These are phyloP conservation scores for Peromyscus eremicus DNA, from an alignment of 2,797 vertebrate genomes.

Conservation along the genomic window DNA sequence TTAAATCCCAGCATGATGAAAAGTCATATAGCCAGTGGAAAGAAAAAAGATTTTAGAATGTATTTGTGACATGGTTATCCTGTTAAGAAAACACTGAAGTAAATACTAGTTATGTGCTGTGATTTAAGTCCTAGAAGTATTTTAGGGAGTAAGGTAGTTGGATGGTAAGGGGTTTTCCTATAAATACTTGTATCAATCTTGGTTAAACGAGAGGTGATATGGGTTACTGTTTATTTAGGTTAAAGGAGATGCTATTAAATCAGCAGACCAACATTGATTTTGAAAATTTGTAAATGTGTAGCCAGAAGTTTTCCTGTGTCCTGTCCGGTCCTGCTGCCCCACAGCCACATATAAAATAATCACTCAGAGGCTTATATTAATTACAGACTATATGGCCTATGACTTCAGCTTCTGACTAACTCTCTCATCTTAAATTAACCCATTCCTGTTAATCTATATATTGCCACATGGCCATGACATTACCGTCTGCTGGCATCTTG, in stretches of 20 bases:
- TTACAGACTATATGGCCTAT: too few relatives aligned
- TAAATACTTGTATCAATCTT: not conserved
- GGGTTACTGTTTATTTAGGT: constrained; percentile 54
- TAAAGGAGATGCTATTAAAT: constrained; percentile 42
- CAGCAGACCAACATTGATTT: constrained; percentile 24
- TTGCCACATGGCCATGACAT: too few relatives aligned
- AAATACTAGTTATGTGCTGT: constrained; percentile 26
- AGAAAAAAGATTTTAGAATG: constrained; percentile 30
- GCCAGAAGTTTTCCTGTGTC: too few relatives aligned
- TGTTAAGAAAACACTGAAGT: not conserved
- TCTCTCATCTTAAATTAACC: too few relatives aligned
- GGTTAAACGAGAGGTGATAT: constrained; percentile 38
- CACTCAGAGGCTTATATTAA: too few relatives aligned
- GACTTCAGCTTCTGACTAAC: too few relatives aligned
- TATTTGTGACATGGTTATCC: constrained; percentile 2
- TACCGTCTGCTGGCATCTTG: too few relatives aligned
- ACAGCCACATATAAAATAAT: too few relatives aligned
- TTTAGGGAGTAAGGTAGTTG: constrained; percentile 3
- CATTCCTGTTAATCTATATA: too few relatives aligned
- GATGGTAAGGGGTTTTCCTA: not conserved
- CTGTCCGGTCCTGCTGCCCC: too few relatives aligned
- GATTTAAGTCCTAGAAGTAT: constrained; percentile 46
- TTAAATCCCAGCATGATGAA: not conserved
- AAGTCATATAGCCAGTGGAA: not conserved
- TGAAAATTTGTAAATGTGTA: constrained; percentile 38